Evolutionary conservation across 2,888 invertebrate species (phyloP), one percentile per base, ranked within the genome.

Genomic region (Imbricaverruca yamaguchii): DNA sequence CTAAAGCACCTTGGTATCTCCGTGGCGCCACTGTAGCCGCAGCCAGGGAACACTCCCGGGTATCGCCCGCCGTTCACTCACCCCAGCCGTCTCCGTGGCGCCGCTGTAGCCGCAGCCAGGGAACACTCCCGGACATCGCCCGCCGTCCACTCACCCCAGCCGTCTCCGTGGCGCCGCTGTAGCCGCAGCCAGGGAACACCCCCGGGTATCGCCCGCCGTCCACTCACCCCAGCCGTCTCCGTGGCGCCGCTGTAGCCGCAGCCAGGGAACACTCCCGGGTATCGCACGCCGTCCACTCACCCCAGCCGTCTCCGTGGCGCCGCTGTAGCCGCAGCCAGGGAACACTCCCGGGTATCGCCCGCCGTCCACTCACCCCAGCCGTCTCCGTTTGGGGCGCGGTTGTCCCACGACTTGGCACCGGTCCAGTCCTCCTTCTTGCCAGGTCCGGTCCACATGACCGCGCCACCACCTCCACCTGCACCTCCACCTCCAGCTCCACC

Each of bases 401-500:
- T 79, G 61, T 74, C 74, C 79, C 56, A 59, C 15, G 56, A 25
- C 21, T 57, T 61, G 39, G 67, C 80, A 69, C 53, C 79, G 13
- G 82, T 78, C 83, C 83, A 83, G 18, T 81, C 81, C 21, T 83
- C 83, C 39, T 67, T 78, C 18, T 59, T 77, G 56, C 55, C 80
- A 1, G 63, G 39, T 4, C 12, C 81, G 65, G 74, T 55, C 82
- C 80, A 80, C n/a, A 18, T 74, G 67, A 21, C 93, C 87, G 93
- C 93, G 13, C 92, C 93, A 78, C 92, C 39, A 39, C 39, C 39
- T 1, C 39, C 39, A 4, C 39, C n/a, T n/a, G 21, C 74, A 55
- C 55, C 6, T 21, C 74, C 1, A 53, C 74, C 55, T 39, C 39
- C 39, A 39, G n/a, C n/a, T n/a, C 39, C 39, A 4, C 39, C 92